Conservation (phyloP, 2,113 vertebrate species). For the Lagopus muta region DNA sequence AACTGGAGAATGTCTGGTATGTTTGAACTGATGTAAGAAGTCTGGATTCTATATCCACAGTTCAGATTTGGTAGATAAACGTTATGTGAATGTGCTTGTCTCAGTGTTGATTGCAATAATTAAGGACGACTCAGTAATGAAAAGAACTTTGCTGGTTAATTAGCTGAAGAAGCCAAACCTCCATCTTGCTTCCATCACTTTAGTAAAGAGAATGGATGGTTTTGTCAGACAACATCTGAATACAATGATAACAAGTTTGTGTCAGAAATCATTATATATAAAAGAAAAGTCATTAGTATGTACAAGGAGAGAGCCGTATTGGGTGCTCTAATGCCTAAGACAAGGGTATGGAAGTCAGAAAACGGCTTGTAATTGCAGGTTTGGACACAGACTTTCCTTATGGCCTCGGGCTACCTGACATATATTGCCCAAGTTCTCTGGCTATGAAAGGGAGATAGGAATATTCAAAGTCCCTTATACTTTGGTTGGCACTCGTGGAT, state of each 20-base stretch:
- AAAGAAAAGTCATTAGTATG: neutral
- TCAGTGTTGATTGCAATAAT: neutral
- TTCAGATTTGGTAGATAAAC: neutral
- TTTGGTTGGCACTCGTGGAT: neutral
- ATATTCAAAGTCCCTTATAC: neutral
- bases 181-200: neutral
- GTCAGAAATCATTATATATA: neutral
- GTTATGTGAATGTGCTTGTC: neutral
- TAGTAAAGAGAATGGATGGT: neutral
- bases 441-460: neutral
- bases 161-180: neutral
- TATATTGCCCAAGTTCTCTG: neutral
- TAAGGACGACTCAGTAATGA: neutral
- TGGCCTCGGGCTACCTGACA: neutral
- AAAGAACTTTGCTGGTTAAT: neutral
- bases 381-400: neutral
- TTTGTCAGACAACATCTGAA: neutral
- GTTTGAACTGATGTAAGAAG: constrained; percentile 36
- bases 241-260: neutral
- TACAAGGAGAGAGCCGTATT: neutral
- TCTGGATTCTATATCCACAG: constrained; percentile 24
- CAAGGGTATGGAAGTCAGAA: neutral
- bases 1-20: constrained; percentile 52
- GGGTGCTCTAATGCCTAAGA: neutral
- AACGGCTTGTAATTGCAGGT: neutral